phyloP scores from a whole-genome alignment of 2,888 invertebrate genomes.

The Campoplex capitator region DNA sequence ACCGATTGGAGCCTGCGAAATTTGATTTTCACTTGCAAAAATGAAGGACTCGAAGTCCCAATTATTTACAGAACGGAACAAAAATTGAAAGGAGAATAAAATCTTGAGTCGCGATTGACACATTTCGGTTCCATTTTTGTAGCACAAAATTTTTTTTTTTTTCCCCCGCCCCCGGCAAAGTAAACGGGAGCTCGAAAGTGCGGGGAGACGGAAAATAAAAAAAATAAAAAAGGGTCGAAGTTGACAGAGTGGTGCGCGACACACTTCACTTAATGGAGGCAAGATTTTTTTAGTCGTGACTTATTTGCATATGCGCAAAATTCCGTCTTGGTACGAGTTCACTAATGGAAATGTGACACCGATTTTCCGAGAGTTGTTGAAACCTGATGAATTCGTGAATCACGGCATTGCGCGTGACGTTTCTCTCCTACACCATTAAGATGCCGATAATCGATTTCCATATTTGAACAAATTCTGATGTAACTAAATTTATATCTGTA shows the following conservation, averaged over 20 bases:
- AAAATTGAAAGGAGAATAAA: background rate
- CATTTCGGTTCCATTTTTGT: background rate
- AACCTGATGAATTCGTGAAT: constrained; percentile 1
- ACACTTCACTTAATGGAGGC: constrained; percentile 36
- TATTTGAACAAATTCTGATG: background rate
- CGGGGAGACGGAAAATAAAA: background rate
- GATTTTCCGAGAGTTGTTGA: constrained; percentile 34
- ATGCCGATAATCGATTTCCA: background rate
- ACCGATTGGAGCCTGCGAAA: too few relatives aligned
- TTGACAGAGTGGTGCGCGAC: constrained; percentile 22
- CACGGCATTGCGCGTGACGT: constrained; percentile 42
- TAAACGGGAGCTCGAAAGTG: background rate
- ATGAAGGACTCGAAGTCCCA: background rate
- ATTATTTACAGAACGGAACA: too few relatives aligned
- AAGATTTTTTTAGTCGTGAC: constrained; percentile 14
- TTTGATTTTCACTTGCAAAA: background rate
- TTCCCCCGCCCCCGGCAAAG: background rate
- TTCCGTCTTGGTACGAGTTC: constrained; percentile 16
- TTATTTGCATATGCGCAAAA: constrained; percentile 2
- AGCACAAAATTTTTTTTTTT: background rate
- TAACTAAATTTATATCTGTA: background rate
- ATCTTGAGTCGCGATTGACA: background rate
- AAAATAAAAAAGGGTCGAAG: background rate
- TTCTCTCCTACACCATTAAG: constrained; percentile 1
- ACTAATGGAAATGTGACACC: constrained; percentile 49